Percentiles rank a stretch among this genome's conserved stretches.
Evolutionary conservation across 2,113 vertebrate genomes (phyloP).

Genomic region (Gopherus evgoodei): DNA sequence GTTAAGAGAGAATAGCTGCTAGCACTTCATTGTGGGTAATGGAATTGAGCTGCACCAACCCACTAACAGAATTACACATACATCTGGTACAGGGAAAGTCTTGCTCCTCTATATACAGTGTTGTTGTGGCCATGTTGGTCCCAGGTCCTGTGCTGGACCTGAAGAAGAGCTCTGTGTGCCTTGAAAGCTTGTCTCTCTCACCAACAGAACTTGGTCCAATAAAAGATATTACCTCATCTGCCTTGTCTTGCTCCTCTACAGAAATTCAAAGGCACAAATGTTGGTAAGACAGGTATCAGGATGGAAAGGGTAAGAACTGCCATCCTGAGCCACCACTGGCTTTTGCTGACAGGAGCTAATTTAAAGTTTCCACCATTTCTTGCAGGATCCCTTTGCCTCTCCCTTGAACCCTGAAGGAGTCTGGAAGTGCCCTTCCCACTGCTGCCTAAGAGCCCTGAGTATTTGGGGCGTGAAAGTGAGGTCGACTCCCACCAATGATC

Average conservation of each 20-base stretch:
- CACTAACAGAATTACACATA: not conserved
- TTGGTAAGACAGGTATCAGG: not conserved
- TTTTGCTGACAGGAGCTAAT: not conserved
- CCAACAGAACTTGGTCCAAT: too few species aligned
- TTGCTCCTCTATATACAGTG: not conserved
- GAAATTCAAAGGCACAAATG: not conserved
- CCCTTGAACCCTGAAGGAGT: not conserved
- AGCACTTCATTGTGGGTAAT: not conserved
- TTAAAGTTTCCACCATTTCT: not conserved
- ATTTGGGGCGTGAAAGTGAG: not conserved
- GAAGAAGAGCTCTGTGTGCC: too few species aligned
- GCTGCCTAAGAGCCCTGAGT: not conserved
- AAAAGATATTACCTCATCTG: too few species aligned
- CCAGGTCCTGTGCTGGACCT: too few species aligned
- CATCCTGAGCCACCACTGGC: not conserved
- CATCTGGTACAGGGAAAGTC: not conserved
- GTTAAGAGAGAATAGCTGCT: not conserved
- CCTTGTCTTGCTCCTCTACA: too few species aligned
- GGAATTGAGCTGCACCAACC: not conserved
- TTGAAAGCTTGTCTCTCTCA: too few species aligned
- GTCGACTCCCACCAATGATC: not conserved
- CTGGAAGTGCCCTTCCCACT: not conserved
- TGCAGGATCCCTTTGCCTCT: too few species aligned
- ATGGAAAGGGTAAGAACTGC: not conserved
- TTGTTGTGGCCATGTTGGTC: too few species aligned